phyloP scores from a whole-genome alignment of 2,113 vertebrate genomes.

The Albula goreensis region DNA sequence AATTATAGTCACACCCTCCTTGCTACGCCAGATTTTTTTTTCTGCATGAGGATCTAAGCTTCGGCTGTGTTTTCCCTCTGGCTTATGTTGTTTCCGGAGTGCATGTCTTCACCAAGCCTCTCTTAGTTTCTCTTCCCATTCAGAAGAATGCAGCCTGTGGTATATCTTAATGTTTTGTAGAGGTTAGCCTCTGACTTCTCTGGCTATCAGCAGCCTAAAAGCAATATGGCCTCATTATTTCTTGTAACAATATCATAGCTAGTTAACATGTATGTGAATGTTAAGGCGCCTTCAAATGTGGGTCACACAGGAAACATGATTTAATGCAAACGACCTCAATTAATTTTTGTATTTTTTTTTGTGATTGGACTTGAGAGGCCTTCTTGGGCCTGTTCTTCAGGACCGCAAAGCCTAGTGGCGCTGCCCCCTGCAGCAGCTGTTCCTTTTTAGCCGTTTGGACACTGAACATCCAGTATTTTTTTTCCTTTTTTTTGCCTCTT shows the following conservation, averaged over 20 bases:
- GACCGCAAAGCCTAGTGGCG: no score
- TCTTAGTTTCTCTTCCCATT: slow-evolving; percentile 35
- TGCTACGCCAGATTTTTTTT: slow-evolving; percentile 44
- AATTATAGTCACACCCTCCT: slow-evolving; percentile 63
- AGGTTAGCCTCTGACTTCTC: neutral
- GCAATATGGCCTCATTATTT: neutral
- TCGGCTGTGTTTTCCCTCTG: neutral
- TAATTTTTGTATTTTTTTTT: neutral
- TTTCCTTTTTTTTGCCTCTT: neutral
- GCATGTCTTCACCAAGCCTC: slow-evolving; percentile 37
- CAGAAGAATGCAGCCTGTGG: slow-evolving; percentile 22
- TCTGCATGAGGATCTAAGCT: neutral
- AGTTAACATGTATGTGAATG: neutral
- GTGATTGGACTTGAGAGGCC: neutral
- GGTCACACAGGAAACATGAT: neutral
- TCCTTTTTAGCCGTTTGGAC: slow-evolving; percentile 7
- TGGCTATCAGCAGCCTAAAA: neutral
- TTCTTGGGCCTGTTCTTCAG: neutral
- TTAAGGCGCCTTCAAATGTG: neutral
- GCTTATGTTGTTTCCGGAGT: slow-evolving; percentile 30
- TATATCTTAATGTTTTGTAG: slow-evolving; percentile 38
- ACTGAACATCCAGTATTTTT: neutral
- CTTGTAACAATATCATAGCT: neutral
- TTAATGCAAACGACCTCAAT: neutral
- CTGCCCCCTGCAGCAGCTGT: neutral